Evolutionary conservation across 2,113 vertebrate species (phyloP), one percentile per base, ranked within the genome.

Genomic region (Raja brachyura): DNA sequence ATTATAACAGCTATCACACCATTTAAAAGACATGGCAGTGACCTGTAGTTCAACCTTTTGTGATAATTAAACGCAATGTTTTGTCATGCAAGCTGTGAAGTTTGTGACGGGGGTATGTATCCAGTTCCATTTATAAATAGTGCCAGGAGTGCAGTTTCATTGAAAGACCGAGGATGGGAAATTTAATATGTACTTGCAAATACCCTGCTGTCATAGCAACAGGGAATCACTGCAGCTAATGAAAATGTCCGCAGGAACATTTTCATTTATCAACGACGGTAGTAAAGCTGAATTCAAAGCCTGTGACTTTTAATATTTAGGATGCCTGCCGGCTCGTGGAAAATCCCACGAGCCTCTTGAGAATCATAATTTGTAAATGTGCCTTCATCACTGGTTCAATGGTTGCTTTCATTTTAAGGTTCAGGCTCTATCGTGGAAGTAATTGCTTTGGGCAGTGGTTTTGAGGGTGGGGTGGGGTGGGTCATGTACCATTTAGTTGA

Each of bases 81-180:
- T 86, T 28, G 56, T 86, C 56, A 31, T 63, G n/a, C 31, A 54
- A 92, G 33, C 10, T 92, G 68, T 74, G 68, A 92, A 3, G 8
- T 68, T 73, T 74, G 33, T 22, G 22, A 28, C n/a, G 48, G n/a
- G 33, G 13, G 59, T 20, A 61, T 63, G 16, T 31, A 16, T 31
- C 59, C 16, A 31, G 66, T 73, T 73, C 66, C 66, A 28, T 88
- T 92, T 92, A 74, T 92, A 92, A 92, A 54, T 92, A 73, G 54
- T 18, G 48, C 68, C 68, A 92, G 73, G 33, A 73, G 90, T 73
- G 66, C 33, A 25, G 33, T 31, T 73, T 48, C 31, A 39, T 73
- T 10, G 63, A 92, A 54, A 39, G 90, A 92, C 33, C 88, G 66
- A 92, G 66, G 9, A 73, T 92, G 68, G 33, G 68, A 74, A 73